A percentile compares a stretch with the other conserved stretches of the same genome.
Evolutionary conservation across 2,888 invertebrate species (phyloP).

Genomic region (Epinotia ramella): DNA sequence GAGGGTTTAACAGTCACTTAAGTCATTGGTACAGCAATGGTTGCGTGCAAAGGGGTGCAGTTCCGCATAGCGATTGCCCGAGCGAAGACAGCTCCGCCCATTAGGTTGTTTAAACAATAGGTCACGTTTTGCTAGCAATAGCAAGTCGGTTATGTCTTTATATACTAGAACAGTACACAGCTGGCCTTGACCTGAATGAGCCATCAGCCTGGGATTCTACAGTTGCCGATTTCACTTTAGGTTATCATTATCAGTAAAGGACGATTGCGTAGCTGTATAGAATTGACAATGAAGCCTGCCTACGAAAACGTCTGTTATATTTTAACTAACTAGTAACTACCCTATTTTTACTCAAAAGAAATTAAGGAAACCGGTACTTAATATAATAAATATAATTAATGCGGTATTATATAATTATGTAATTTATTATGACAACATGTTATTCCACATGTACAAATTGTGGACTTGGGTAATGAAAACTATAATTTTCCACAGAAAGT

Average conservation of each 20-base stretch:
- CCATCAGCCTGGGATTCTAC: slow-evolving; percentile 21
- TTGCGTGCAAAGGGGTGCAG: slow-evolving; percentile 38
- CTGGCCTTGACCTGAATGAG: slow-evolving; percentile 42
- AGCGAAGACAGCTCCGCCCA: slow-evolving; percentile 20
- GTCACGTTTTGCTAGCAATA: neutral
- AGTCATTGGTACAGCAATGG: neutral
- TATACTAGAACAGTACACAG: slow-evolving; percentile 18
- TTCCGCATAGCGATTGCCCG: slow-evolving; percentile 37
- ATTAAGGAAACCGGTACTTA: too few relatives aligned
- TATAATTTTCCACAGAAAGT: slow-evolving; percentile 4
- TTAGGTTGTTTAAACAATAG: slow-evolving; percentile 15
- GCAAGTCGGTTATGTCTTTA: neutral
- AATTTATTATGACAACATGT: too few relatives aligned
- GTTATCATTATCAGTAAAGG: slow-evolving; percentile 6
- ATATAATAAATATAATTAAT: too few relatives aligned
- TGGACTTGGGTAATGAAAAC: slow-evolving; percentile 2
- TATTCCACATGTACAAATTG: too few relatives aligned
- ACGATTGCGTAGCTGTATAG: too few relatives aligned
- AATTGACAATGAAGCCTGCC: too few relatives aligned
- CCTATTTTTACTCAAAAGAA: too few relatives aligned
- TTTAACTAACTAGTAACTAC: too few relatives aligned
- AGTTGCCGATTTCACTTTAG: slow-evolving; percentile 39
- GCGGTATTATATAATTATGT: too few relatives aligned
- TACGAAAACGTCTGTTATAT: too few relatives aligned
- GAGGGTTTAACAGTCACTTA: neutral